A percentile compares a stretch with the other conserved stretches of the same genome.
phyloP scores from a whole-genome alignment of 92 coral and sea anemone genomes.

The Bergia sp. region DNA sequence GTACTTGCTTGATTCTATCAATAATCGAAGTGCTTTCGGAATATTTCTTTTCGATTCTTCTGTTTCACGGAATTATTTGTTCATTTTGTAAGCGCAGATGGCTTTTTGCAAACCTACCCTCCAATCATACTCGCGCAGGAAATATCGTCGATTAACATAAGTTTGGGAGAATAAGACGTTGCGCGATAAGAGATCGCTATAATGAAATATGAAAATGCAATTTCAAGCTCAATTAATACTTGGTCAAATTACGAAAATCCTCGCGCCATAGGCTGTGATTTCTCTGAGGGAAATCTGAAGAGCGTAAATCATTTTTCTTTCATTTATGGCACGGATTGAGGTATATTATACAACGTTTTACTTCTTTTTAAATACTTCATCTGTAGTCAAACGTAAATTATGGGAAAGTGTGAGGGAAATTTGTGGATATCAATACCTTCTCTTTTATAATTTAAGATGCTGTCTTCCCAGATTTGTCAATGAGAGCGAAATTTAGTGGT shows the following conservation, averaged over 20 bases:
- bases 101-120: not conserved
- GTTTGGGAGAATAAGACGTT: conserved; percentile 5
- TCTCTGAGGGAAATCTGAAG: conserved; percentile 2
- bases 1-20: not conserved
- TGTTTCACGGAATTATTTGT: not conserved
- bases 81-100: not conserved
- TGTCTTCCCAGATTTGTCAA: not conserved
- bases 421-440: not conserved
- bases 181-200: conserved; percentile 6
- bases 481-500: not conserved
- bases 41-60: not conserved
- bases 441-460: not conserved
- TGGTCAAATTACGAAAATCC: not conserved
- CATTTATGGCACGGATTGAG: conserved; percentile 29
- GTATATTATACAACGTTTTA: not conserved
- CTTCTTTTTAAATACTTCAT: not conserved
- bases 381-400: not conserved
- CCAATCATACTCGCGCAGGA: not conserved
- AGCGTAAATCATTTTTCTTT: not conserved
- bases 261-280: not conserved
- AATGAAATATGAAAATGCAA: conserved; percentile 35
- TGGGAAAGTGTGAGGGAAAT: not conserved
- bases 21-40: not conserved
- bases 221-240: conserved; percentile 23
- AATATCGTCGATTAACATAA: conserved; percentile 17